Evolutionary conservation across 2,888 invertebrate species (phyloP), one percentile per base, ranked within the genome.

Genomic region (Cheilosia pagana): DNA sequence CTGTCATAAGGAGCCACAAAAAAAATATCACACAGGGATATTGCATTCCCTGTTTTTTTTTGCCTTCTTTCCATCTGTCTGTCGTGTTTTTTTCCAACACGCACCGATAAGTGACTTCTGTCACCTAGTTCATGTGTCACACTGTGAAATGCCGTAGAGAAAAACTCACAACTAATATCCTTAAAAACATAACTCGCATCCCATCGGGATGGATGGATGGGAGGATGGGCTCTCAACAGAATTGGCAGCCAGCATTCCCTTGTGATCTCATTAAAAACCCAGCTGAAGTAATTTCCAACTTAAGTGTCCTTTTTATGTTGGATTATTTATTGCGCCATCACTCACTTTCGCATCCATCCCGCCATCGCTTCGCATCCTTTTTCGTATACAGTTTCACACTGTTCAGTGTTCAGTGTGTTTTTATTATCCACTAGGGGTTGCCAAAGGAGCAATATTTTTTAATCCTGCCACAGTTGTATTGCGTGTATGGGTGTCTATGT

Each of bases 191-290:
- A 63, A 71, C 70, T 57, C 59, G 55, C 59, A 72, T 65, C 65
- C 31, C 57, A 55, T 23, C 50, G 35, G 57, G 21, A 53, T 21
- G 50, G 62, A 43, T 23, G 45, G 53, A 48, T 23, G 48, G 48
- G 43, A 35, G 35, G 35, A 35, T 35, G 35, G 12, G 35, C 12
- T 35, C 55, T 35, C 16, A 21, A 68, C 59, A 21, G 41, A 75
- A 75, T 67, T 75, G 75, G 70, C 75, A 85, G 50, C 41, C 48
- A 81, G 43, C 60, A 79, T 67, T 87, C 87, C 87, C 87, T 79
- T 63, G 87, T 87, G 87, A 87, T 87, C 85, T 87, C 87, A 87
- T 87, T 87, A 87, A 87, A 87, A 87, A 85, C 81, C 87, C 81
- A 81, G 81, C 78, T 85, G 85, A 87, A 85, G 83, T 87, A 87